Conservation (phyloP, 2,113 vertebrate genomes). For the Asarcornis scutulata region DNA sequence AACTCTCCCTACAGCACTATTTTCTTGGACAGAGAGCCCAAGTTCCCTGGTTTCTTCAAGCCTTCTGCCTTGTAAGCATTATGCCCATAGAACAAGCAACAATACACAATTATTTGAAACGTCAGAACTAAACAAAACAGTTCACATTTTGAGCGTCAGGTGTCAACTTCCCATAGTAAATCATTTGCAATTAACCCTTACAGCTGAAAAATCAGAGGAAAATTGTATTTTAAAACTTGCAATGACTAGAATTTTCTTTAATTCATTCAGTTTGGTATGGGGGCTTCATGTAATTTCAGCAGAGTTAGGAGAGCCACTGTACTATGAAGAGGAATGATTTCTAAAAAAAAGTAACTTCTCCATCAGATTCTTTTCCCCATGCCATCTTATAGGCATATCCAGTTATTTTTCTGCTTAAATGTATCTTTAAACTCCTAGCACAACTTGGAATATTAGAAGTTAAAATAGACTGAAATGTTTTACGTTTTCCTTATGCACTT, state of each 20-base stretch:
- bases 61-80: constrained; percentile 25
- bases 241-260: not conserved
- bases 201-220: not conserved
- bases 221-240: not conserved
- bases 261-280: not conserved
- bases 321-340: not conserved
- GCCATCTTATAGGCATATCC: not conserved
- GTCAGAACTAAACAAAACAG: constrained; percentile 1
- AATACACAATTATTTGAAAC: constrained; percentile 33
- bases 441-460: not conserved
- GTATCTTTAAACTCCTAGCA: not conserved
- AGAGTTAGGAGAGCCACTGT: not conserved
- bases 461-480: not conserved
- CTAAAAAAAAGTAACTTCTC: not conserved
- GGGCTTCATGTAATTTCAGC: not conserved
- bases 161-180: not conserved
- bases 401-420: not conserved
- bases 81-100: not conserved
- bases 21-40: constrained; percentile 27
- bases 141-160: constrained; percentile 35
- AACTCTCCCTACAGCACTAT: constrained; percentile 6
- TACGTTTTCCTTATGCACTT: not conserved
- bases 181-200: not conserved
- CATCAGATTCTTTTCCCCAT: not conserved
- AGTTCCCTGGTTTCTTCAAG: not conserved